Evolutionary conservation across 2,113 vertebrate species (phyloP).

Genomic region (Hystrix brachyura): DNA sequence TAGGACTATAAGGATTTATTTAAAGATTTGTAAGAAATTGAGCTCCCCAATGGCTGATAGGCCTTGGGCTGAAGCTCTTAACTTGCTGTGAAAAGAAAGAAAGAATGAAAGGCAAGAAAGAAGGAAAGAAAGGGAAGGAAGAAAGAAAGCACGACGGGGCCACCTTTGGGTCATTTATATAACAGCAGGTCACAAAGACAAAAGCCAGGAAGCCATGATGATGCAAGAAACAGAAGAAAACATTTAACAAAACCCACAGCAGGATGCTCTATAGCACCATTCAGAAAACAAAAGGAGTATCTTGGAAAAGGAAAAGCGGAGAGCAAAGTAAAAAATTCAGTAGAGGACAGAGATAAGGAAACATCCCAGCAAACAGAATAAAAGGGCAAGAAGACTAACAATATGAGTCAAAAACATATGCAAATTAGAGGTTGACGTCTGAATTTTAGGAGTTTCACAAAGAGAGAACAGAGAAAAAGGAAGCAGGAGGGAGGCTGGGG

Average conservation of each 20-base stretch:
- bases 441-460: constrained; percentile 2
- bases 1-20: background rate
- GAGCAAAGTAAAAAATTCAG: background rate
- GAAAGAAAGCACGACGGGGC: background rate
- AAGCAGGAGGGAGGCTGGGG: background rate
- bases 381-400: background rate
- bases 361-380: background rate
- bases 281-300: background rate
- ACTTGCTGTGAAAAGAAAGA: background rate
- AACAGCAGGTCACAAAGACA: background rate
- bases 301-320: constrained; percentile 10
- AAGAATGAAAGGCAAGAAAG: background rate
- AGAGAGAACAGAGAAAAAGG: background rate
- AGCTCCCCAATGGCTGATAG: background rate
- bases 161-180: background rate
- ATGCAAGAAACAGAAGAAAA: background rate
- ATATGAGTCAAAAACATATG: background rate
- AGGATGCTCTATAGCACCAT: background rate
- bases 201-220: background rate
- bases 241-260: background rate
- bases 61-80: background rate
- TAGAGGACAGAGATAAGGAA: background rate
- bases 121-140: background rate
- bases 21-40: constrained; percentile 30
- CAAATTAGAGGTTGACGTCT: background rate